These are phyloP conservation scores for Pangasius mekongensis DNA, from an alignment of 2,797 vertebrate species.

Conservation along the genomic window DNA sequence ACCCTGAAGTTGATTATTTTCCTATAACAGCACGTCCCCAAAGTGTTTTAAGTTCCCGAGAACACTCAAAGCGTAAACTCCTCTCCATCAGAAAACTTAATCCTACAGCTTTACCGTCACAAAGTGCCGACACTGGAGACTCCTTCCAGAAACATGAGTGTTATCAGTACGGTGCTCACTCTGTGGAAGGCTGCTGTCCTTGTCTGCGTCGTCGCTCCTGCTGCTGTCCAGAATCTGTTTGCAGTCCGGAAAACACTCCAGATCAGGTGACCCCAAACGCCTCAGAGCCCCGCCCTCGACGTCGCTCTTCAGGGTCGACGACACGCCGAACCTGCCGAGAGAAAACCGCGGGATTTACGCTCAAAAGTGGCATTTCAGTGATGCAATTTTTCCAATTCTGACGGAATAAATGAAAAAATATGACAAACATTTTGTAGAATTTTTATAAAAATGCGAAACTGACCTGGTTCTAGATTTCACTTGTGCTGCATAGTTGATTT, in stretches of 20 bases:
- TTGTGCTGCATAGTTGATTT: slow-evolving; percentile 86
- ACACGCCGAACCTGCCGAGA: slow-evolving; percentile 50
- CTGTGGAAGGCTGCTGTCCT: slow-evolving; percentile 40
- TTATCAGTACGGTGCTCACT: background rate
- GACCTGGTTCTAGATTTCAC: slow-evolving; percentile 89
- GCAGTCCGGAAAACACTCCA: slow-evolving; percentile 51
- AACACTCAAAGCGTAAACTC: no score
- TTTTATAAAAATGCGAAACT: background rate
- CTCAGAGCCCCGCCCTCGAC: background rate
- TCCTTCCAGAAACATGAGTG: background rate
- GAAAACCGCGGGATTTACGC: background rate
- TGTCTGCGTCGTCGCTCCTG: slow-evolving; percentile 55
- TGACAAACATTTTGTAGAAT: background rate
- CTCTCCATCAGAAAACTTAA: no score
- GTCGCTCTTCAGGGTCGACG: slow-evolving; percentile 35
- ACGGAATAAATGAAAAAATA: background rate
- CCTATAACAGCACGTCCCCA: background rate
- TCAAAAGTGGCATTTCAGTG: background rate
- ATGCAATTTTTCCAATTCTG: background rate
- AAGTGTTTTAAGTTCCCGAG: background rate
- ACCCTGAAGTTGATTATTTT: background rate
- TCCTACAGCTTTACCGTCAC: background rate
- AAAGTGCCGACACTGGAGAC: background rate
- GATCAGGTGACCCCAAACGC: slow-evolving; percentile 46
- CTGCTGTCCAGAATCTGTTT: slow-evolving; percentile 30